Evolutionary conservation across 2,797 vertebrate genomes (phyloP).

Genomic region (Microctenopoma lineatum): DNA sequence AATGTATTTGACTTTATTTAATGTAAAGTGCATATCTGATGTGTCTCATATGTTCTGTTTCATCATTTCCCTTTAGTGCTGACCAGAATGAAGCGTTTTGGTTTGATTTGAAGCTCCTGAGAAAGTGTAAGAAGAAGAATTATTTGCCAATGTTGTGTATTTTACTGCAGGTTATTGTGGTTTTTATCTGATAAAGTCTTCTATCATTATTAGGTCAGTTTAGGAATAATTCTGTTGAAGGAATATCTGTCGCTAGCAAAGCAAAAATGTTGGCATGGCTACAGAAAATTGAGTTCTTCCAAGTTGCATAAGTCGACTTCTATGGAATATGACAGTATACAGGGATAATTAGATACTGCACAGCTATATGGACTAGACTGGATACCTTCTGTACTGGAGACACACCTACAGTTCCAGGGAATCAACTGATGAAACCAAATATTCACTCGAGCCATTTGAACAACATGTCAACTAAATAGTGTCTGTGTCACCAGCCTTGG

Average conservation of each 20-base stretch:
- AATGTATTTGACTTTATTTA: neutral
- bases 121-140: slow-evolving; percentile 33
- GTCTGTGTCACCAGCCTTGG: neutral
- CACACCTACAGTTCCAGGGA: neutral
- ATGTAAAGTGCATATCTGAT: neutral
- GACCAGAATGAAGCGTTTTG: slow-evolving; percentile 45
- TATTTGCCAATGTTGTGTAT: neutral
- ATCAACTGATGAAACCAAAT: neutral
- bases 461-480: neutral
- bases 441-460: neutral
- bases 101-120: slow-evolving; percentile 45
- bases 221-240: too few species aligned
- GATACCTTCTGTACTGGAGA: neutral
- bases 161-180: neutral
- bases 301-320: neutral
- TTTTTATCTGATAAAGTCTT: too few species aligned
- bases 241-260: too few species aligned
- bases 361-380: neutral
- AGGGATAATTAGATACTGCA: neutral
- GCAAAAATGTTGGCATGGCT: too few species aligned
- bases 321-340: neutral
- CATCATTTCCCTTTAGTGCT: slow-evolving; percentile 25
- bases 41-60: neutral
- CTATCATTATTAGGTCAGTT: too few species aligned
- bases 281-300: neutral